Percentiles rank a stretch among this genome's conserved stretches.
Conservation (phyloP, 2,797 vertebrate genomes). For the Potorous gilbertii region DNA sequence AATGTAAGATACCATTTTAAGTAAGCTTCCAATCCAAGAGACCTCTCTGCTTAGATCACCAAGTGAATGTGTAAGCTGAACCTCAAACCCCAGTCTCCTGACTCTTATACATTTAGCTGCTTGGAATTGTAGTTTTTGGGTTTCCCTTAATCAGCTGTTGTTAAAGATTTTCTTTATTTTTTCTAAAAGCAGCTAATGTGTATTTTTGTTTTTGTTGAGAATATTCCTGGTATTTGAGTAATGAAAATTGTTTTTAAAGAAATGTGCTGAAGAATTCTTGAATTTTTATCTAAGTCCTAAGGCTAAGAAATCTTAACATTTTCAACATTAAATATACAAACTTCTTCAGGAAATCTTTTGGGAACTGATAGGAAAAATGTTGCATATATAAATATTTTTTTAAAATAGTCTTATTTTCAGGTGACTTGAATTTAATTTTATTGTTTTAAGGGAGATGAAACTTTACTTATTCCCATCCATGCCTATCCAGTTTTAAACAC, state of each 20-base stretch:
- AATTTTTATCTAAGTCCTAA: background rate
- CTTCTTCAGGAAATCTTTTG: constrained; percentile 42
- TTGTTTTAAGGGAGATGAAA: constrained; percentile 88
- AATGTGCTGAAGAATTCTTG: constrained; percentile 4
- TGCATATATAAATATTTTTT: background rate
- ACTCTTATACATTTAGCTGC: background rate
- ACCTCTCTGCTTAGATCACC: background rate
- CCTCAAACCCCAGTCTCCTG: background rate
- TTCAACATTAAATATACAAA: constrained; percentile 28
- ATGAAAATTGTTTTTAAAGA: constrained; percentile 26
- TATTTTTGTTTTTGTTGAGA: background rate
- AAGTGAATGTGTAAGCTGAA: background rate
- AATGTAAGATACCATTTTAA: background rate
- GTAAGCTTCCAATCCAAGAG: background rate
- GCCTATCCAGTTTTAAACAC: constrained; percentile 92
- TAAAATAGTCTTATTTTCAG: background rate
- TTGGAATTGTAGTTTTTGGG: background rate
- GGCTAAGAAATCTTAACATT: constrained; percentile 38
- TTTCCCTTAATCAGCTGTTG: background rate
- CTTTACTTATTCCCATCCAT: constrained; percentile 92
- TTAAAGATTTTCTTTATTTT: background rate
- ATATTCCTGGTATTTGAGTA: background rate
- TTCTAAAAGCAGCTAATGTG: constrained; percentile 7
- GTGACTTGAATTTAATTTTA: constrained; percentile 17
- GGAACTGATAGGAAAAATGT: constrained; percentile 38